A percentile compares a stretch with the other conserved stretches of the same genome.
phyloP scores from a whole-genome alignment of 2,797 vertebrate species.

The Mormyrops boulengeri region DNA sequence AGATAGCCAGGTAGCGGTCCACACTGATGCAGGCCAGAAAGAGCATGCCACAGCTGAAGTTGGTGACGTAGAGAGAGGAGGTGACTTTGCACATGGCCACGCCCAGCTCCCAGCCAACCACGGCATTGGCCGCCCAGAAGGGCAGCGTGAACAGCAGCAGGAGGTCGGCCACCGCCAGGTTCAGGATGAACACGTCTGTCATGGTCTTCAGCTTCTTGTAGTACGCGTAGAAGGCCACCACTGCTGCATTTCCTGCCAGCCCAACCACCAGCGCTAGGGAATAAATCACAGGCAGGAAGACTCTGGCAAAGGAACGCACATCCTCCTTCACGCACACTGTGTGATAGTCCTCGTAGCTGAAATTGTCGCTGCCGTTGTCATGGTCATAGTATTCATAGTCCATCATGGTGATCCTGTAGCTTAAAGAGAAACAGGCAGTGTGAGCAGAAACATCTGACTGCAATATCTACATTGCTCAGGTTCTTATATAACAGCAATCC shows the following conservation, averaged over 20 bases:
- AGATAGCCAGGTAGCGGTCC: conserved; percentile 70
- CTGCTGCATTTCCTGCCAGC: conserved; percentile 73
- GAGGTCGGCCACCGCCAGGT: conserved; percentile 81
- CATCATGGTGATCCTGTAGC: conserved; percentile 29
- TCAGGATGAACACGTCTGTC: conserved; percentile 77
- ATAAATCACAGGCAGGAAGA: conserved; percentile 80
- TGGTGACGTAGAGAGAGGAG: conserved; percentile 75
- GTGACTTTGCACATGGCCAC: conserved; percentile 70
- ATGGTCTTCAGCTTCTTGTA: conserved; percentile 77
- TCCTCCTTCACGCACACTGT: conserved; percentile 73
- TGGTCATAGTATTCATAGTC: conserved; percentile 43
- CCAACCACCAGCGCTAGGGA: conserved; percentile 67
- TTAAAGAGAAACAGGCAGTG: neutral
- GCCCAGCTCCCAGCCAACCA: conserved; percentile 79
- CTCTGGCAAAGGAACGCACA: conserved; percentile 69
- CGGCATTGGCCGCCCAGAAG: conserved; percentile 78
- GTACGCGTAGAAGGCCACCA: conserved; percentile 73
- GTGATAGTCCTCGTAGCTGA: conserved; percentile 63
- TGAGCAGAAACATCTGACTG: neutral
- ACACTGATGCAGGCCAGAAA: conserved; percentile 85
- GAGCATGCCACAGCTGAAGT: conserved; percentile 87
- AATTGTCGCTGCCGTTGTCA: conserved; percentile 51
- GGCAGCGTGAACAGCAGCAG: conserved; percentile 82
- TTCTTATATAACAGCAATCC: neutral
- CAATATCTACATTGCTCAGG: neutral